Conservation (phyloP, 2,888 invertebrate species). For the Macrophya alboannulata region DNA sequence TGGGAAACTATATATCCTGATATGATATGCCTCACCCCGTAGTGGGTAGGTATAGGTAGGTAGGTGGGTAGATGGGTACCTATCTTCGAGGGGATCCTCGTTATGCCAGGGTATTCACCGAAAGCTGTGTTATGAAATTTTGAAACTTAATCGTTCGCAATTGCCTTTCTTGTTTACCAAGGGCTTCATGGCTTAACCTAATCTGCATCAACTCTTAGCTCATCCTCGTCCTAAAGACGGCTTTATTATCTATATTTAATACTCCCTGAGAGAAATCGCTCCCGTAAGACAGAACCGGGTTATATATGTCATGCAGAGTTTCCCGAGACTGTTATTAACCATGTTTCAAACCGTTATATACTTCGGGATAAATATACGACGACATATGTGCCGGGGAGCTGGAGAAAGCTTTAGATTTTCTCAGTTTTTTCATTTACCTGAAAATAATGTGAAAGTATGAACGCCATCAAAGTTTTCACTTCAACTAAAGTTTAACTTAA, state of each 20-base stretch:
- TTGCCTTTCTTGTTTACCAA: constrained; percentile 47
- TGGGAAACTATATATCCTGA: constrained; percentile 49
- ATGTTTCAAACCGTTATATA: background rate
- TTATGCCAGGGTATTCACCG: constrained; percentile 18
- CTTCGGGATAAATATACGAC: background rate
- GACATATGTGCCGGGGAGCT: background rate
- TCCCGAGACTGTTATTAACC: background rate
- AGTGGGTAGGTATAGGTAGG: background rate
- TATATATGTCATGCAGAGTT: background rate
- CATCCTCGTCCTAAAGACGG: constrained; percentile 16
- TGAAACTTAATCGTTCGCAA: constrained; percentile 48
- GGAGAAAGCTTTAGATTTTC: background rate
- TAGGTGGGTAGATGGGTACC: background rate
- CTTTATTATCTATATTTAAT: constrained; percentile 36
- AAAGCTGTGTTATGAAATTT: constrained; percentile 51
- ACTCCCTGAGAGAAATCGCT: background rate
- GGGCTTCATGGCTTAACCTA: constrained; percentile 39
- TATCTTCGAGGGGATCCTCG: constrained; percentile 25
- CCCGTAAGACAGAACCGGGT: background rate
- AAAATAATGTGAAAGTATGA: constrained; percentile 32
- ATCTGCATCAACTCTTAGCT: constrained; percentile 46
- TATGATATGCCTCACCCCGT: constrained; percentile 26
- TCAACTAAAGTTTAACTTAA: constrained; percentile 42
- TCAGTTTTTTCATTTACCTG: constrained; percentile 12
- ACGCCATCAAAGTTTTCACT: constrained; percentile 40